Percentiles rank a stretch among this genome's conserved stretches.
phyloP scores from a whole-genome alignment of 2,888 invertebrate species.

The Athalia cordata region DNA sequence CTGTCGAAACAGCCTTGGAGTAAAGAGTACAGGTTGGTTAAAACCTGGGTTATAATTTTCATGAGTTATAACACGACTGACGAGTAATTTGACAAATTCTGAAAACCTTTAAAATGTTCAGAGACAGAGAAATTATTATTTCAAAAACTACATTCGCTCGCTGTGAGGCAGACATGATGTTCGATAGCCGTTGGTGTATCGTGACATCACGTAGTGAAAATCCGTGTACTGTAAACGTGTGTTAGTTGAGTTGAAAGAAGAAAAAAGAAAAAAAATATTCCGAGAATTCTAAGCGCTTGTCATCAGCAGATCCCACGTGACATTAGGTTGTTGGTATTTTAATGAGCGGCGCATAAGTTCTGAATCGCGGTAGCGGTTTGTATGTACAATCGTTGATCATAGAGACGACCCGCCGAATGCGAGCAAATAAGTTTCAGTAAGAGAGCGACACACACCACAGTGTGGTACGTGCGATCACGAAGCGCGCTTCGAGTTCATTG shows the following conservation, averaged over 20 bases:
- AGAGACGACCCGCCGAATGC: conserved; percentile 27
- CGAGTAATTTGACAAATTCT: too few relatives aligned
- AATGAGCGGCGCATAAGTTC: conserved; percentile 82
- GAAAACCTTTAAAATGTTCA: too few relatives aligned
- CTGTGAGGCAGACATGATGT: conserved; percentile 10
- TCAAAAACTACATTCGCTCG: background rate
- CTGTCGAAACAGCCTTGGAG: conserved; percentile 62
- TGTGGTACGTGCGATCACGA: conserved; percentile 64
- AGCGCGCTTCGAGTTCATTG: conserved; percentile 72
- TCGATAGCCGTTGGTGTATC: background rate
- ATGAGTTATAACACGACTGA: too few relatives aligned
- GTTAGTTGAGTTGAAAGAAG: background rate
- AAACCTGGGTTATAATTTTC: background rate
- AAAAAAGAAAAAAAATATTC: background rate
- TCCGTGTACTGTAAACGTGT: too few relatives aligned
- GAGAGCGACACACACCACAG: conserved; percentile 42
- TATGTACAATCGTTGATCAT: conserved; percentile 33
- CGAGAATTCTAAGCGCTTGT: background rate
- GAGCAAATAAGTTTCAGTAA: conserved; percentile 29
- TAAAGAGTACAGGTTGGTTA: background rate
- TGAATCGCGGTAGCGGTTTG: conserved; percentile 68
- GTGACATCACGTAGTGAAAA: background rate
- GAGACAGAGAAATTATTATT: too few relatives aligned
- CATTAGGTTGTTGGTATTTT: conserved; percentile 77
- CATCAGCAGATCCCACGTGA: conserved; percentile 77